A percentile compares a stretch with the other conserved stretches of the same genome.
phyloP scores from a whole-genome alignment of 2,888 invertebrate species.

The Plusia festucae region DNA sequence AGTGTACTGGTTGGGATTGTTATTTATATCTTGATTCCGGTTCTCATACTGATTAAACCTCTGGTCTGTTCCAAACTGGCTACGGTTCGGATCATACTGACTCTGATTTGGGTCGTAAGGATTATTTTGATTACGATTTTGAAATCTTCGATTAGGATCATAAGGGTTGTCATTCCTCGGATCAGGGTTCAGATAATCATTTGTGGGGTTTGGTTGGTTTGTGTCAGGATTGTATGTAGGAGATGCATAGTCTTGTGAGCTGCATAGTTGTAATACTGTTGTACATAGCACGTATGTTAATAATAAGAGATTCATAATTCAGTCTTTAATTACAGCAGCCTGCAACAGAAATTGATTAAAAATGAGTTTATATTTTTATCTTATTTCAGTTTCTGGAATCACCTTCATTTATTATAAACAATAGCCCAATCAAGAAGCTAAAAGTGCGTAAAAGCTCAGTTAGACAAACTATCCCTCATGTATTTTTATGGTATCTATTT shows the following conservation, averaged over 20 bases:
- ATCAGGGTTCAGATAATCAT: conserved; percentile 74
- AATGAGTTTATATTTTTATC: too few species aligned
- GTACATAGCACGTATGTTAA: conserved; percentile 64
- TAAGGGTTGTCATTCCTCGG: conserved; percentile 81
- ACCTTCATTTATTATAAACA: too few species aligned
- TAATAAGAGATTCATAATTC: conserved; percentile 82
- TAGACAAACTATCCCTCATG: too few species aligned
- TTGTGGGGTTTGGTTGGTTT: conserved; percentile 75
- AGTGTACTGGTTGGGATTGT: conserved; percentile 66
- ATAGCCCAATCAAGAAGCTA: too few species aligned
- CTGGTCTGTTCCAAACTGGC: conserved; percentile 39
- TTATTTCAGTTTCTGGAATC: too few species aligned
- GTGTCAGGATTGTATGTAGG: conserved; percentile 79
- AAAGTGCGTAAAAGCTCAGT: too few species aligned
- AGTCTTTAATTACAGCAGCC: conserved; percentile 73
- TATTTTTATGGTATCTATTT: too few species aligned
- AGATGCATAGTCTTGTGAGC: conserved; percentile 77
- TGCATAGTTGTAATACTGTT: conserved; percentile 69
- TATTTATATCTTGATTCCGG: conserved; percentile 59
- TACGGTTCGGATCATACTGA: conserved; percentile 50
- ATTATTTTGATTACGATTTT: conserved; percentile 69
- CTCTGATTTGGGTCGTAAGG: conserved; percentile 65
- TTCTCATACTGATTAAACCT: conserved; percentile 69
- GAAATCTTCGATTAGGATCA: conserved; percentile 74
- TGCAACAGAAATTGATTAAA: conserved; percentile 64